Conservation (phyloP, 2,113 vertebrate species). For the Sylvia atricapilla region DNA sequence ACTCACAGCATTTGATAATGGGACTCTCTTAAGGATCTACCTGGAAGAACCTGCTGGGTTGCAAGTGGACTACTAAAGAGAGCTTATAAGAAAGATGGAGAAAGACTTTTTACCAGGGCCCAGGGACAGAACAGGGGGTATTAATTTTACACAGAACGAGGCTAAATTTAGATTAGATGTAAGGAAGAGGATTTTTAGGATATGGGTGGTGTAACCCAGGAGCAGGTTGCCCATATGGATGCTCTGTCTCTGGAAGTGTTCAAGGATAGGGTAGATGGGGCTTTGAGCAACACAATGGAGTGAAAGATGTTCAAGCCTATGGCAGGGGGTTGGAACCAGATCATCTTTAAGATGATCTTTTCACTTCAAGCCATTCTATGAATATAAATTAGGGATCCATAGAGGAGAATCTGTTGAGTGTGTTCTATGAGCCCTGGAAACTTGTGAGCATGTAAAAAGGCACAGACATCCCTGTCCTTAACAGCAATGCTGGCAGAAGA, state of each 20-base stretch:
- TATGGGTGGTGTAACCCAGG: neutral
- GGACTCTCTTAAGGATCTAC: neutral
- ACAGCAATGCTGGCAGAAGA: neutral
- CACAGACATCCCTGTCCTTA: neutral
- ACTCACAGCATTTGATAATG: neutral
- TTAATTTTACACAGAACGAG: neutral
- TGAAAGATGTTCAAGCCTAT: neutral
- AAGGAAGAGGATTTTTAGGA: neutral
- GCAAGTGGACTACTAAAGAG: neutral
- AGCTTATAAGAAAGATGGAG: neutral
- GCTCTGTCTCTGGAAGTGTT: neutral
- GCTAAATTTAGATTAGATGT: neutral
- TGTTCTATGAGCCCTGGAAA: neutral
- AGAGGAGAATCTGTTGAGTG: neutral
- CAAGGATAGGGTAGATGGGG: neutral
- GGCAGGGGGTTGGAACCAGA: neutral
- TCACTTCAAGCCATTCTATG: neutral
- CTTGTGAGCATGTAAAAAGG: neutral
- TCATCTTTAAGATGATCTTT: neutral
- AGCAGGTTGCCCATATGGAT: neutral
- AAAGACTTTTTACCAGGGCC: neutral
- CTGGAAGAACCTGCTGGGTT: neutral
- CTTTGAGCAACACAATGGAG: neutral
- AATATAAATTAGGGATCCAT: neutral
- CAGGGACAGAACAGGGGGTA: neutral